These are phyloP conservation scores for Otus scops DNA, from an alignment of 2,797 vertebrate species.

Conservation along the genomic window DNA sequence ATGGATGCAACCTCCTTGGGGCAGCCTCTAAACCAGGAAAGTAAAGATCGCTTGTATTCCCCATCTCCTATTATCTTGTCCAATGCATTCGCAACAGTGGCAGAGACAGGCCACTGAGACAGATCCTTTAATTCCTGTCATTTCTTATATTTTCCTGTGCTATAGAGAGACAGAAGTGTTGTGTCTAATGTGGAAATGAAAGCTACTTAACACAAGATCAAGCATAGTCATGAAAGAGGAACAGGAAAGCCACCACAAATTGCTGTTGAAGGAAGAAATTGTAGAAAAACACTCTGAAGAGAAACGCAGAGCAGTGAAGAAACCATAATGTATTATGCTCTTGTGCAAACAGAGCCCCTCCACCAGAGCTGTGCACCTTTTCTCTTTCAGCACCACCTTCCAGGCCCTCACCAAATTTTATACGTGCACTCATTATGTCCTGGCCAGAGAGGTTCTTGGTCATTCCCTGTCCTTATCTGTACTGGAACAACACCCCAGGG, in stretches of 20 bases:
- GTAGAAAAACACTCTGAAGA: background rate
- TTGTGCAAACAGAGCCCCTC: background rate
- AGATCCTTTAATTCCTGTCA: background rate
- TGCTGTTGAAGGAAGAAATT: background rate
- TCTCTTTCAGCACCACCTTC: background rate
- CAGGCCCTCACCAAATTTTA: background rate
- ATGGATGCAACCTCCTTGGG: background rate
- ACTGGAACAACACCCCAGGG: background rate
- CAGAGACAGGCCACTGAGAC: background rate
- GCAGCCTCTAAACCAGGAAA: background rate
- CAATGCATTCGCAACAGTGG: background rate
- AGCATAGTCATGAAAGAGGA: background rate
- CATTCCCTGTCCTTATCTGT: background rate
- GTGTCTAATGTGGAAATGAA: background rate
- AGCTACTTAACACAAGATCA: background rate
- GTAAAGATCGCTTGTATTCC: background rate
- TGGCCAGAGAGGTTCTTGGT: background rate
- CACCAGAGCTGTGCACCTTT: background rate
- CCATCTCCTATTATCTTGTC: background rate
- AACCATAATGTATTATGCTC: background rate
- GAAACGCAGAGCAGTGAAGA: background rate
- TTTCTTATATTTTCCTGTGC: background rate
- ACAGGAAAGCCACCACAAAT: background rate
- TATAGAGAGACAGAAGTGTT: background rate
- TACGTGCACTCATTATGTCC: fast-evolving